Conservation (phyloP, 1,140 invertebrate species). For the Tetramorium alpestre region DNA sequence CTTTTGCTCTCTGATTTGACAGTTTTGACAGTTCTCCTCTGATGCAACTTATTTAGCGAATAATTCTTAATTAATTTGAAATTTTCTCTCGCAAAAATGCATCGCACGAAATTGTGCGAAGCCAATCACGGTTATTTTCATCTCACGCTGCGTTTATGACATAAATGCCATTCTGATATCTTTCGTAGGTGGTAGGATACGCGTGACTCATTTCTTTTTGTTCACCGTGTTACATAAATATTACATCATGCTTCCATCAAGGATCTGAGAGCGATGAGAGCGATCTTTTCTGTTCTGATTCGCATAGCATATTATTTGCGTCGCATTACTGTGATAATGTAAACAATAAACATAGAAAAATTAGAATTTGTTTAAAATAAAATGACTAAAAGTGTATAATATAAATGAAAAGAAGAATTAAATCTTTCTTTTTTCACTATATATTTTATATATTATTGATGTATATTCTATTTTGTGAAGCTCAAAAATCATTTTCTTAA, state of each 20-base stretch:
- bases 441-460: not conserved
- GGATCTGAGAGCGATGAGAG: not conserved
- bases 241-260: conserved; percentile 39
- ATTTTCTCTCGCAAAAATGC: not conserved
- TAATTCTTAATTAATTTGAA: not conserved
- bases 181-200: conserved; percentile 60
- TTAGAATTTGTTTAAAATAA: not conserved
- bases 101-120: not conserved
- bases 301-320: not conserved
- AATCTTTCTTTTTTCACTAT: not conserved
- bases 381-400: not conserved
- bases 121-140: conserved; percentile 18
- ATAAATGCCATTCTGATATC: conserved; percentile 41
- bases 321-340: not conserved
- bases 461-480: not conserved
- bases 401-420: not conserved
- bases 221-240: conserved; percentile 51
- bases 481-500: not conserved
- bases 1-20: not conserved
- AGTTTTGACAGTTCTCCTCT: not conserved
- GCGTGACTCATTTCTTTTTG: conserved; percentile 63
- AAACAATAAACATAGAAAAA: not conserved
- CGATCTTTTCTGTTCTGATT: conserved; percentile 5
- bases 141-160: not conserved
- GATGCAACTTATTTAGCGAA: not conserved